A percentile compares a stretch with the other conserved stretches of the same genome.
phyloP scores from a whole-genome alignment of 1,140 invertebrate species.

The Magallana ariakensis region DNA sequence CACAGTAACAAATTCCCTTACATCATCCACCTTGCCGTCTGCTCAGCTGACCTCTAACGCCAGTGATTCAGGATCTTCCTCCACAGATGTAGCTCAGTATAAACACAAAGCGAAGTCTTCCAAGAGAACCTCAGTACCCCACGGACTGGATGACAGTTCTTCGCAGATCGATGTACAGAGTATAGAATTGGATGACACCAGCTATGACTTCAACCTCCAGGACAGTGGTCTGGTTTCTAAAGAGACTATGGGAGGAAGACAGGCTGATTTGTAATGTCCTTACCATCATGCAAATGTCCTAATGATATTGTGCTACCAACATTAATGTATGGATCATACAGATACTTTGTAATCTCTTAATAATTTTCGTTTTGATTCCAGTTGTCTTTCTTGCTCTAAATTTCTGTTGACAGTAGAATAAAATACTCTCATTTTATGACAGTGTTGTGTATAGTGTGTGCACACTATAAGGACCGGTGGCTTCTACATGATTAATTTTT shows the following conservation, averaged over 20 bases:
- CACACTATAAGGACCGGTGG: too few relatives aligned
- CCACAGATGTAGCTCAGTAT: background rate
- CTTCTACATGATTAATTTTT: too few relatives aligned
- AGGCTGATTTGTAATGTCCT: background rate
- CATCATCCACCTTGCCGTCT: background rate
- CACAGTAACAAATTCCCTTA: background rate
- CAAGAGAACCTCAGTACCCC: background rate
- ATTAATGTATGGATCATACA: too few relatives aligned
- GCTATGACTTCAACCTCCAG: slow-evolving; percentile 29
- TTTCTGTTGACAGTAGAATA: background rate
- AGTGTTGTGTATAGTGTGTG: too few relatives aligned
- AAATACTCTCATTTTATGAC: background rate
- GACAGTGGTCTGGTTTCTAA: background rate
- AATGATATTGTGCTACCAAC: too few relatives aligned
- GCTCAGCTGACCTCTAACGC: background rate
- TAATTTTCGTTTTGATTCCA: background rate
- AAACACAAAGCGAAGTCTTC: background rate
- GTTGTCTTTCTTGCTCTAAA: background rate
- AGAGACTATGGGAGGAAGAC: background rate
- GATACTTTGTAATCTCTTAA: background rate
- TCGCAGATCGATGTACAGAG: slow-evolving; percentile 32
- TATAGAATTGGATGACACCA: slow-evolving; percentile 24
- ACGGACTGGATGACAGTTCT: background rate
- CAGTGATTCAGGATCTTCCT: background rate
- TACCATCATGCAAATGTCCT: background rate